These are phyloP conservation scores for western clawed frog (Xenopus tropicalis) DNA, from an alignment of 2,113 vertebrate genomes.

Conservation along the genomic window DNA sequence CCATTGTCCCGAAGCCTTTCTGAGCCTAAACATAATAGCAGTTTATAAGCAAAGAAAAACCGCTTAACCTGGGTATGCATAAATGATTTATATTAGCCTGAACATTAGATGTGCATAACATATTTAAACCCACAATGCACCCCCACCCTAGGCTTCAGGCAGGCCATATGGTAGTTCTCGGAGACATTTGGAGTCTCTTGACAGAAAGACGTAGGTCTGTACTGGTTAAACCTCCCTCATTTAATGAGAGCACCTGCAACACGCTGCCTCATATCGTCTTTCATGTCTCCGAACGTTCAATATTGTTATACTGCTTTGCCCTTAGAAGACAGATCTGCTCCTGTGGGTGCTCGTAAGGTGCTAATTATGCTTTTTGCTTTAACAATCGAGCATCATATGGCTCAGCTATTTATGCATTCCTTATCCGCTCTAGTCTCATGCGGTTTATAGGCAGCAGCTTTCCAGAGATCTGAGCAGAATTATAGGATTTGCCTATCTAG, in stretches of 20 bases:
- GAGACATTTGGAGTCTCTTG: constrained; percentile 33
- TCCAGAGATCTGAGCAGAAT: constrained; percentile 30
- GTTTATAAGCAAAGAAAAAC: too few species aligned
- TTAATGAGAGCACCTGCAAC: constrained; percentile 44
- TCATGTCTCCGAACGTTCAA: constrained; percentile 42
- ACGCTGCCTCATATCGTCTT: constrained; percentile 36
- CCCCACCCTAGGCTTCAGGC: background rate
- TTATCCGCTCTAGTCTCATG: constrained; percentile 23
- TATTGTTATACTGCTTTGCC: constrained; percentile 39
- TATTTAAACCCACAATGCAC: background rate
- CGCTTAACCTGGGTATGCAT: too few species aligned
- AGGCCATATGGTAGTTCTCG: constrained; percentile 31
- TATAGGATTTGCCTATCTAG: constrained; percentile 24
- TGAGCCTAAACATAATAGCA: too few species aligned
- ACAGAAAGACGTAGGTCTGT: constrained; percentile 29
- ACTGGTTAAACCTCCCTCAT: constrained; percentile 35
- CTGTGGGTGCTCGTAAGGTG: constrained; percentile 39
- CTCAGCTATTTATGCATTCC: constrained; percentile 42
- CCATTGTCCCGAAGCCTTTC: too few species aligned
- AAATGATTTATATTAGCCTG: too few species aligned
- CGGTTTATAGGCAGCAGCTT: constrained; percentile 37
- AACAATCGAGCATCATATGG: constrained; percentile 44
- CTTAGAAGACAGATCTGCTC: constrained; percentile 39
- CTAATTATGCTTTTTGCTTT: constrained; percentile 41
- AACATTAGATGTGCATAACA: background rate